A percentile compares a stretch with the other conserved stretches of the same genome.
These are phyloP conservation scores for Drosophila mauritiana DNA, from an alignment of 1,140 invertebrate species.

Conservation along the genomic window DNA sequence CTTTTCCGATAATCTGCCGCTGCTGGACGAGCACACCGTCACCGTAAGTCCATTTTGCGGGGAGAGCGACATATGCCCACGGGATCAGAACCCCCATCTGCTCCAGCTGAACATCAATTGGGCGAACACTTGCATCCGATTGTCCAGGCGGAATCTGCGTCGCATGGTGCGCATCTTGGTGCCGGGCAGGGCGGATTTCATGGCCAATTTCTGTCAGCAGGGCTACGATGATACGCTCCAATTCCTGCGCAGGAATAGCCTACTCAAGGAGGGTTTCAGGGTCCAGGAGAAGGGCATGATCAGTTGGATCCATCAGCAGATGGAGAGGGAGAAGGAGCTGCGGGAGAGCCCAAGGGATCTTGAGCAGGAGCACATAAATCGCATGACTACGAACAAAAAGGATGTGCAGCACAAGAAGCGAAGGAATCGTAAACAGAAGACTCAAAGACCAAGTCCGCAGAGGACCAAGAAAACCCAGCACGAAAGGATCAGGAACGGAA, in stretches of 20 bases:
- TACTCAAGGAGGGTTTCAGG: constrained; percentile 90
- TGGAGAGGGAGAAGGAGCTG: constrained; percentile 86
- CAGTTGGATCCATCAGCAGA: constrained; percentile 19
- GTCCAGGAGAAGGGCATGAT: constrained; percentile 1
- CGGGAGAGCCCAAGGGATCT: constrained; percentile 86
- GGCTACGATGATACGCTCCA: constrained; percentile 98
- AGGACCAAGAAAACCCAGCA: background rate
- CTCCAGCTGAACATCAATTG: constrained; percentile 92
- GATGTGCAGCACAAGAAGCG: background rate
- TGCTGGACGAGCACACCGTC: constrained; percentile 96
- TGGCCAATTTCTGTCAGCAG: constrained; percentile 98
- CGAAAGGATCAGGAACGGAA: background rate
- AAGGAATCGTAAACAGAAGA: background rate
- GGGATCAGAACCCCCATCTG: constrained; percentile 92
- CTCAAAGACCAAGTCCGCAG: background rate
- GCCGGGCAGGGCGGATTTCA: constrained; percentile 95
- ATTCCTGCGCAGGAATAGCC: constrained; percentile 95
- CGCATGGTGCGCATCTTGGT: constrained; percentile 95
- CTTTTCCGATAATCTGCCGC: constrained; percentile 97
- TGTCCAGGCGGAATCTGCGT: constrained; percentile 96
- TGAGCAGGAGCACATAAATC: background rate
- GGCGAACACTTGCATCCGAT: constrained; percentile 97
- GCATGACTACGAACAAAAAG: background rate
- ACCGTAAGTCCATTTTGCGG: constrained; percentile 99
- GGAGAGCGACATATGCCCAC: constrained; percentile 98